A percentile compares a stretch with the other conserved stretches of the same genome.
Evolutionary conservation across 2,113 vertebrate genomes (phyloP).

Genomic region (Copsychus sechellarum): DNA sequence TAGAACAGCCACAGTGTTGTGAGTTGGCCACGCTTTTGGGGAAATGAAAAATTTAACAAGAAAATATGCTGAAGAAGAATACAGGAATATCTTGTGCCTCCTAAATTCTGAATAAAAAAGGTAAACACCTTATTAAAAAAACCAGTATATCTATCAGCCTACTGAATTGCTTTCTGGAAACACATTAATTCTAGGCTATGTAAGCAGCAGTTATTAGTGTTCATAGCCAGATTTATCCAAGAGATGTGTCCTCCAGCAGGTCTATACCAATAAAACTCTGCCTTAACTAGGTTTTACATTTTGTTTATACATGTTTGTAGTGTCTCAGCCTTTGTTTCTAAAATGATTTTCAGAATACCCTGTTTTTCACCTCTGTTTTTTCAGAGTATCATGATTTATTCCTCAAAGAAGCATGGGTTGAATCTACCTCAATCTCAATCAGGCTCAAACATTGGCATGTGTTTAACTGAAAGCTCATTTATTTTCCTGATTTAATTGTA

Average conservation of each 20-base stretch:
- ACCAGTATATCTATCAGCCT: neutral
- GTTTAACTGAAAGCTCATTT: neutral
- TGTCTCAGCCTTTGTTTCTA: neutral
- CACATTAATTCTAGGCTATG: neutral
- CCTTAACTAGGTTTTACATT: neutral
- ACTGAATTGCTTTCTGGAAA: neutral
- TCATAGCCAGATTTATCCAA: neutral
- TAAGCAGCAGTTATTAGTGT: neutral
- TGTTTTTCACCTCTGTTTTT: neutral
- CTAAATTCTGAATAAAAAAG: neutral
- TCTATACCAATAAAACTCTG: neutral
- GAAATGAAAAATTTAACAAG: neutral
- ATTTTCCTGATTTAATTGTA: conserved; percentile 33
- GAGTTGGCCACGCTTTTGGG: neutral
- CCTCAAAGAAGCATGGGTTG: neutral
- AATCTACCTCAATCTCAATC: neutral
- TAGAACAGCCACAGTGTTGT: neutral
- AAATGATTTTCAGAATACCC: neutral
- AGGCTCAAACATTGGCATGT: neutral
- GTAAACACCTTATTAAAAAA: neutral
- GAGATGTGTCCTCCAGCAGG: neutral
- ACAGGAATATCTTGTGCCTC: neutral
- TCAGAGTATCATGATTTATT: neutral
- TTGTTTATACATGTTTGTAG: neutral
- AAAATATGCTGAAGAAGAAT: neutral